Base-by-base conservation (phyloP, 2,113 vertebrate genomes). In the Cromileptes altivelis region DNA sequence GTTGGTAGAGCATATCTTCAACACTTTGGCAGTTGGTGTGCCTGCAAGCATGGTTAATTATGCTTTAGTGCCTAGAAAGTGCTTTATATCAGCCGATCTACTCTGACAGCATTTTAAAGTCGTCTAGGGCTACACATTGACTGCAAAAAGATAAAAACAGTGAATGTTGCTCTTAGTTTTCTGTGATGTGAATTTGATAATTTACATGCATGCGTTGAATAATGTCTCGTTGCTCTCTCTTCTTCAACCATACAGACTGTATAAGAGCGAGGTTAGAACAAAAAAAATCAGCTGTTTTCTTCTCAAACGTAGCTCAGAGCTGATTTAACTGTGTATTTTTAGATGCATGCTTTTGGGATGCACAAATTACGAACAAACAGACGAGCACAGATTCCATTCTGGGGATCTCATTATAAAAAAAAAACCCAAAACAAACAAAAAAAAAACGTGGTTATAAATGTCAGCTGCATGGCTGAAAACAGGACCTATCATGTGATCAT, bases 401-500 rank as follows among this genome's bases (percentile, higher is more conserved):
- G 21, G 50, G 70, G 40, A 81, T 74, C 75, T 73, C 45, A 10
- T 70, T 4, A 7, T 37, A 40, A 9, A 45, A 75, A 67, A 70
- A 40, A 60, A n/a, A n/a, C n/a, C n/a, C n/a, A n/a, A n/a, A n/a
- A 78, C 2, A 27, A 27, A 27, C 27, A 27, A 49, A 68, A n/a
- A 30, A 30, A 0, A 30, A 30, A 30, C 0, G 52, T 77, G 60
- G 68, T 73, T 85, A 49, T 50, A 40, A 78, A 63, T 40, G 47
- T 78, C 79, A 81, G 83, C 82, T 76, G 61, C 81, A 81, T 80
- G 73, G 76, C 87, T 87, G 70, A 74, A 82, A 87, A 89, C 25
- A n/a, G 88, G 88, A 88, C 86, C 91, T 88, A 50, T 58, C 40
- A 58, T 75, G 71, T 81, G 82, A 86, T 65, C 11, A 27, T 90